Base-by-base conservation (phyloP, 2,797 vertebrate genomes). In the Protosalanx chinensis region DNA sequence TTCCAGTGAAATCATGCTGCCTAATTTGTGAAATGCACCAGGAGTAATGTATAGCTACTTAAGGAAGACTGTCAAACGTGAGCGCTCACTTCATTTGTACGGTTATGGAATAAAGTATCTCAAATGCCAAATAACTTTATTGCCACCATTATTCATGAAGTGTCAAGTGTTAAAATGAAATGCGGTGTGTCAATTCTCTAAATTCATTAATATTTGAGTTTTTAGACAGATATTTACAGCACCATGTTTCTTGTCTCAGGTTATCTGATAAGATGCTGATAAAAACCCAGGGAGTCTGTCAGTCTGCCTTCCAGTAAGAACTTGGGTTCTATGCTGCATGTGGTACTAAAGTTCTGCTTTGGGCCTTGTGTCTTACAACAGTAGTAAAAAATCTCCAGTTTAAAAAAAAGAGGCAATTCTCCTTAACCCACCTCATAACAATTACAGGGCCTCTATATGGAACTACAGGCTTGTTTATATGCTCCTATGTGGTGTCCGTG, bases 11-110 rank as follows among this genome's bases (percentile, higher is more conserved):
- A 91, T 91, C 87, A 91, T 91, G 90, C 91, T 66, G 69, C 82
- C 88, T 89, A 76, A 82, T 83, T 85, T 89, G 76, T 86, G 88
- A 93, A 89, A 91, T 92, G 87, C 92, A 91, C 89, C 83, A 91
- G 87, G 89, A 86, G 84, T 87, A 93, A 93, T 89, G 91, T 90
- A 88, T 91, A 91, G 90, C 91, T 87, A 81, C 87, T 91, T 84
- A 72, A 88, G 88, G 89, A 90, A 81, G 87, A 70, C 75, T 89
- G 90, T 88, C 92, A 94, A 88, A 86, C 87, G 84, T 78, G 78
- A 84, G 86, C 84, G 80, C 76, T 86, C 83, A 90, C 91, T 85
- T 88, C 68, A 77, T 85, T 84, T 84, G 87, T 86, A 84, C 81
- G 82, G 79, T 91, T 88, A 76, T 81, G 81, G 89, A 92, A 91